A percentile compares a stretch with the other conserved stretches of the same genome.
Evolutionary conservation across 2,888 invertebrate species (phyloP).

Genomic region (Mythimna albipuncta): DNA sequence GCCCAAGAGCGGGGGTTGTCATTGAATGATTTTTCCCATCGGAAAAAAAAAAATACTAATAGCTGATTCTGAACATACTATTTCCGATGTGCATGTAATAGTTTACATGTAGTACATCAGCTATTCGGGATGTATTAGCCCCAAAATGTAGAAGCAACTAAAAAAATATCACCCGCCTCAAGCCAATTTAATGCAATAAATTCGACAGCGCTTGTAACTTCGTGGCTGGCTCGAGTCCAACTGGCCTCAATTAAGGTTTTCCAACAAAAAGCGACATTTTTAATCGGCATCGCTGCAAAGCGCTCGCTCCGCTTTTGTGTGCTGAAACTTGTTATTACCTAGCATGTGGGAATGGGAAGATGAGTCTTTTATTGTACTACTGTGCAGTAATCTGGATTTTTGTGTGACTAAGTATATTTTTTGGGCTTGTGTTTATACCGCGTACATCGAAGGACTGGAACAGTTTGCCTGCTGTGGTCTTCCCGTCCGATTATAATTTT

Average conservation of each 20-base stretch:
- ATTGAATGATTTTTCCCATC: too few relatives aligned
- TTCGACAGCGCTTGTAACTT: constrained; percentile 32
- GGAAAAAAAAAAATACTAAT: too few relatives aligned
- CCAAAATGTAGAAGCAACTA: neutral
- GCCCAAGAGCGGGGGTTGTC: too few relatives aligned
- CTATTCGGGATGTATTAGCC: too few relatives aligned
- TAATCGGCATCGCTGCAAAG: constrained; percentile 43
- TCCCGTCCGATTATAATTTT: too few relatives aligned
- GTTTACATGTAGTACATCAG: too few relatives aligned
- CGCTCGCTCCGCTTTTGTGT: constrained; percentile 29
- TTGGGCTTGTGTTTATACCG: too few relatives aligned
- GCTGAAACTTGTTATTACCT: constrained; percentile 37
- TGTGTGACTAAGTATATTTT: too few relatives aligned
- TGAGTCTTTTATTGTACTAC: neutral
- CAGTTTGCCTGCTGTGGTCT: too few relatives aligned
- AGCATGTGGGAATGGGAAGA: neutral
- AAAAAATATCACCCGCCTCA: constrained; percentile 15
- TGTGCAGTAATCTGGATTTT: neutral
- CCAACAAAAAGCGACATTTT: constrained; percentile 55
- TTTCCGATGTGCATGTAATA: too few relatives aligned
- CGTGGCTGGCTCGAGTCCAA: constrained; percentile 48
- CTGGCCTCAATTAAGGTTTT: constrained; percentile 57
- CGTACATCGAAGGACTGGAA: too few relatives aligned
- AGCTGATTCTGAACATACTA: too few relatives aligned
- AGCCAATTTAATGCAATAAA: constrained; percentile 42